These are phyloP conservation scores for Ganaspis sp. DNA, from an alignment of 1,140 invertebrate species.

Conservation along the genomic window DNA sequence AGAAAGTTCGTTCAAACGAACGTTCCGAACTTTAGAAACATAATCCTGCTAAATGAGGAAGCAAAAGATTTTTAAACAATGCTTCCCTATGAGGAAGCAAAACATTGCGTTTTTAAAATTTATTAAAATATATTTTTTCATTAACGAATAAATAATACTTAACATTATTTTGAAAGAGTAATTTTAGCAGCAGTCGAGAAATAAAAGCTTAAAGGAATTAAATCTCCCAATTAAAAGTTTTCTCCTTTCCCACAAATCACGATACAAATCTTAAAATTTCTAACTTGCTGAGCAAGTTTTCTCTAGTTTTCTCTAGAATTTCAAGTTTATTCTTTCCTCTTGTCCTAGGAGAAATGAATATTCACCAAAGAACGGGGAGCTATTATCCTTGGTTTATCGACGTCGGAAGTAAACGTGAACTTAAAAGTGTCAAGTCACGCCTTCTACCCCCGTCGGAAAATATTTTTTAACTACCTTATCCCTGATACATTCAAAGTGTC, in stretches of 20 bases:
- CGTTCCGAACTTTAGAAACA: too few relatives aligned
- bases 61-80: too few relatives aligned
- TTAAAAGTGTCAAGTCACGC: slow-evolving; percentile 28
- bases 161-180: neutral
- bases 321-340: slow-evolving; percentile 17
- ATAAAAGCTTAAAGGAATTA: neutral
- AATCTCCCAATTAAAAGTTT: neutral
- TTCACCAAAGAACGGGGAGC: slow-evolving; percentile 4
- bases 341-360: slow-evolving; percentile 15
- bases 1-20: too few relatives aligned
- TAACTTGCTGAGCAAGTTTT: neutral
- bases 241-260: neutral
- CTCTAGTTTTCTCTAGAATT: slow-evolving; percentile 7
- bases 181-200: neutral
- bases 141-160: neutral
- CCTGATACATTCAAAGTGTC: slow-evolving; percentile 19
- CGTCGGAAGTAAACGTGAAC: slow-evolving; percentile 20
- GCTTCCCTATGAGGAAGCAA: too few relatives aligned
- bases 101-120: too few relatives aligned
- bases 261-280: slow-evolving; percentile 10
- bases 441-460: neutral
- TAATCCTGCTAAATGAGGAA: too few relatives aligned
- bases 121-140: too few relatives aligned
- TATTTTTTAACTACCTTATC: slow-evolving; percentile 28
- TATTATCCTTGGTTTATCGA: slow-evolving; percentile 26